Evolutionary conservation across 2,113 vertebrate species (phyloP).

Genomic region (Mungos mungo): DNA sequence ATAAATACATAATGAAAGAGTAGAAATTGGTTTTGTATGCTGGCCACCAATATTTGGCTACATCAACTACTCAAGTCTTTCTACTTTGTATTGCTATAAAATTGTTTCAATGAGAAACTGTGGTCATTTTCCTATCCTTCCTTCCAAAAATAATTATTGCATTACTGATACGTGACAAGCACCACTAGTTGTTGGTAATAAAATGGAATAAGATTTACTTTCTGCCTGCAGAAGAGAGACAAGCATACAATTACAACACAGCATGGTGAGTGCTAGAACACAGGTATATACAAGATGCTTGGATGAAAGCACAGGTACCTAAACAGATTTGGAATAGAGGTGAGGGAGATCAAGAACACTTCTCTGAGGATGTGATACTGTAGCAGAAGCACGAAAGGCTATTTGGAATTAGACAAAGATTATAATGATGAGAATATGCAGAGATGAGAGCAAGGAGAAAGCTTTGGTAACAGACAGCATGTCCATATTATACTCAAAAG

Average conservation of each 20-base stretch:
- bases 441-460: neutral
- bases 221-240: neutral
- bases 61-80: neutral
- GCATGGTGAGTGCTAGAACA: neutral
- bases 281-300: rapidly evolving
- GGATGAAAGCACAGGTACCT: rapidly evolving
- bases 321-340: neutral
- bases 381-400: neutral
- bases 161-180: neutral
- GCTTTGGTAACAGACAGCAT: neutral
- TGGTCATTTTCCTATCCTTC: neutral
- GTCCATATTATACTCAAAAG: rapidly evolving
- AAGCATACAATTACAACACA: too few relatives aligned
- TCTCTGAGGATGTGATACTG: neutral
- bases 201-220: neutral
- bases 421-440: neutral
- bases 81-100: neutral
- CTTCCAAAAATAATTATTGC: neutral
- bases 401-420: neutral
- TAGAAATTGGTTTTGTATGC: neutral
- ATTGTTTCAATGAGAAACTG: neutral
- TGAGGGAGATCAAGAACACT: neutral
- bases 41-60: neutral
- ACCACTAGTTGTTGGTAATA: neutral
- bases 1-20: constrained; percentile 40